phyloP scores from a whole-genome alignment of 1,140 invertebrate genomes.

The Pollicipes pollicipes region DNA sequence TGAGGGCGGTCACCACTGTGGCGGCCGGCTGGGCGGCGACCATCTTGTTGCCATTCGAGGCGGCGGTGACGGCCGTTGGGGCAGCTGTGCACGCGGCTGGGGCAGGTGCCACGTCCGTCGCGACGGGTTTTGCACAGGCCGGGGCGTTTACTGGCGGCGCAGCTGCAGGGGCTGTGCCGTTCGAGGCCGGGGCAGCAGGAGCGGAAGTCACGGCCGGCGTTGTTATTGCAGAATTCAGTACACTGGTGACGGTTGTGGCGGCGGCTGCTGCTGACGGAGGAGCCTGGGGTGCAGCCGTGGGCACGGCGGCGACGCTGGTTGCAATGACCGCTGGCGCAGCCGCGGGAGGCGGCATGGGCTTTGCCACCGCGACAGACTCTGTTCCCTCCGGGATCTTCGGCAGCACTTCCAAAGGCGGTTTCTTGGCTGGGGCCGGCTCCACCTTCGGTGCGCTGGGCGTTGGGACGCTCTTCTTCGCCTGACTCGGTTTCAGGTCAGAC shows the following conservation, averaged over 20 bases:
- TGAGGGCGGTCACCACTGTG: not conserved
- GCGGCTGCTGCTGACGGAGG: not conserved
- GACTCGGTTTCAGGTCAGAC: slow-evolving; percentile 13
- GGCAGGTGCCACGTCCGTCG: not conserved
- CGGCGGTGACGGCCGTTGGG: not conserved
- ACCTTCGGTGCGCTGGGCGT: slow-evolving; percentile 10
- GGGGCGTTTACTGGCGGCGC: too few species aligned
- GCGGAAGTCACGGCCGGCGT: too few species aligned
- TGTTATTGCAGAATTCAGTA: not conserved
- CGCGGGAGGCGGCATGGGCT: too few species aligned
- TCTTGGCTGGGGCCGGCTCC: slow-evolving; percentile 16
- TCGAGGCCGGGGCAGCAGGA: not conserved
- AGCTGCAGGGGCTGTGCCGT: too few species aligned
- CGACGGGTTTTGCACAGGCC: too few species aligned
- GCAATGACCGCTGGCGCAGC: too few species aligned
- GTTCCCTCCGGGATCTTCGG: slow-evolving; percentile 9
- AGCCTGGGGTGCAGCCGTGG: not conserved
- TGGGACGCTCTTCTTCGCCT: slow-evolving; percentile 11
- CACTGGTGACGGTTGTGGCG: not conserved
- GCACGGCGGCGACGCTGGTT: too few species aligned
- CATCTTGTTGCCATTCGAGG: not conserved
- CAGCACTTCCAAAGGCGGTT: too few species aligned
- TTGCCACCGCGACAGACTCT: not conserved
- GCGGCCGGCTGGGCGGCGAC: not conserved
- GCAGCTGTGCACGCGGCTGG: not conserved